Base-by-base conservation (phyloP, 2,888 invertebrate genomes). In the Clunio marinus region DNA sequence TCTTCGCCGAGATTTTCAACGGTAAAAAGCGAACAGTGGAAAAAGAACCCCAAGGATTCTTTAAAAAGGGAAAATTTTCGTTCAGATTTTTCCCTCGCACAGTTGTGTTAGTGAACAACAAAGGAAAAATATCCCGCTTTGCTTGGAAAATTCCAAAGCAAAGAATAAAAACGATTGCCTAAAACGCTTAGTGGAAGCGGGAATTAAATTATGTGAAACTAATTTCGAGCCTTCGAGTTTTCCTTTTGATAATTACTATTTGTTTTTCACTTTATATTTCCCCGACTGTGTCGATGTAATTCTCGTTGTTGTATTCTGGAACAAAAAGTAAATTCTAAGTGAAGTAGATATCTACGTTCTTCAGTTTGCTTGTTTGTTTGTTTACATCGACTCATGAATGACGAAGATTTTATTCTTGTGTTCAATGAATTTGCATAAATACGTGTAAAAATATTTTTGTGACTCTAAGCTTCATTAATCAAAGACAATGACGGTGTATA, bases 191-290 rank as follows among this genome's bases (percentile, higher is more conserved):
- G 20, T 7, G 20, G 24, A 22, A 22, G 51, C 15, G 24, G 15
- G 10, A 32, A 7, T 4, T 7, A 41, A 17, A 22, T 51, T 51
- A 51, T 51, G 24, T 51, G 51, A 51, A 13, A 22, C 27, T 62
- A 20, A 22, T 62, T 32, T 35, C 17, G 32, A 20, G 25, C 32
- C 24, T 62, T 59, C 2, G 22, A 37, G 24, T 35, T 27, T 35
- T 35, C 8, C 17, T 35, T 45, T 63, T 24, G 63, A 62, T 62
- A 41, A 41, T 62, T 62, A 41, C 41, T 62, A 62, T 62, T 62
- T 62, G 45, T 62, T 62, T 62, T 35, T 8, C 32, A 13, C 32
- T 62, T 62, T 59, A 2, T 55, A 8, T 13, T 24, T 55, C 24
- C 17, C 15, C 25, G 22, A 22, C 1, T 24, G 28, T 41, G 55